Base-by-base conservation (phyloP, 2,797 vertebrate species). In the Ptychobarbus kaznakovi region DNA sequence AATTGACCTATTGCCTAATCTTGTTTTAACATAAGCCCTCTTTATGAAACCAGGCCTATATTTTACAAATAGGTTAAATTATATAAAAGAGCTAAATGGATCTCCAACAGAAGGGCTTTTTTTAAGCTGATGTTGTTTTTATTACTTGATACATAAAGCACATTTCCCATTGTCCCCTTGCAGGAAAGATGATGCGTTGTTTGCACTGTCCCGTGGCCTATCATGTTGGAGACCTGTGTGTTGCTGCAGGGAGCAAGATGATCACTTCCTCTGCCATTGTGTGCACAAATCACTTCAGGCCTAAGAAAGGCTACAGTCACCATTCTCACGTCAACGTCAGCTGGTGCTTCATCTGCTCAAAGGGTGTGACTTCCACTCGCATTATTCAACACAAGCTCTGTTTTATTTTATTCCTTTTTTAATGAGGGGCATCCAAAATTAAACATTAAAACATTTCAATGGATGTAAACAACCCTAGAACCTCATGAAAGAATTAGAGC, bases 301-400 rank as follows among this genome's bases (percentile, higher is more conserved):
- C 97, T 85, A 97, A 93, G 79, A 99, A 98, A 91, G 97, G 96
- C 44, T 97, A 97, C 89, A 97, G 96, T 82, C 98, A 99, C 88
- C 98, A 99, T n/a, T 95, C 95, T 0, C 98, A 99, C 0, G 96
- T 99, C 93, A 99, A 99, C 15, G 98, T 99, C 90, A 98, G 97
- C 97, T 99, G 98, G 98, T 99, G 98, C 91, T 99, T 99, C 32
- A 96, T 99, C 88, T 99, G 98, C 92, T 99, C 98, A 80, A 99
- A 98, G 96, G 98, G 98, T 99, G 90, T 86, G 93, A 40, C 7
- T 25, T 44, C 10, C 42, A 44, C 42, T 44, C 40, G 9, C 42
- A 44, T 44, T 44, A 44, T 44, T 61, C 38, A 82, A 61, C 51
- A 70, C 20, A 49, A 82, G 61, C 18, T 75, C 18, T 2, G 18